These are phyloP conservation scores for Hypsopygia costalis DNA, from an alignment of 2,888 invertebrate genomes.

Conservation along the genomic window DNA sequence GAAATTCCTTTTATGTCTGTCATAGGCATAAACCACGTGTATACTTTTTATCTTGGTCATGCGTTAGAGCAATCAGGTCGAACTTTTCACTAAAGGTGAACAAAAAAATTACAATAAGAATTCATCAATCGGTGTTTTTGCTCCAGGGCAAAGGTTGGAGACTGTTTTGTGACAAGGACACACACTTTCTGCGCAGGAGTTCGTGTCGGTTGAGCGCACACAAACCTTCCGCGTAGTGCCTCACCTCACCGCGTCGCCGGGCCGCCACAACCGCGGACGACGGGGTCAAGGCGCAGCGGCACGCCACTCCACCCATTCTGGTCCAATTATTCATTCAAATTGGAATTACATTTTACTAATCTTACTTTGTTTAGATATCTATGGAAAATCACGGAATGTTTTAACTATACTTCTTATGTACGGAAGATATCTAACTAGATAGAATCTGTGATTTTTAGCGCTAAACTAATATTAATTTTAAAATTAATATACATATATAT, in stretches of 20 bases:
- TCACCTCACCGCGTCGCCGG: conserved; percentile 23
- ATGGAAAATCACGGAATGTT: too few species aligned
- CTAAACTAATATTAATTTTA: too few species aligned
- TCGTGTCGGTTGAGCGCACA: conserved; percentile 56
- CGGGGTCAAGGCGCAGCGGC: conserved; percentile 51
- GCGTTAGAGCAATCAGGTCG: not conserved
- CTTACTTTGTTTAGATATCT: too few species aligned
- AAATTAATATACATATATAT: too few species aligned
- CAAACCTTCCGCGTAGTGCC: conserved; percentile 67
- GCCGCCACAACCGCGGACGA: conserved; percentile 26
- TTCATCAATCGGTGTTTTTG: conserved; percentile 20
- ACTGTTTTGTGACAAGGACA: conserved; percentile 62
- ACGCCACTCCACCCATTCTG: conserved; percentile 28
- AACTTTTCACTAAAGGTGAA: not conserved
- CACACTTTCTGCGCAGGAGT: conserved; percentile 74
- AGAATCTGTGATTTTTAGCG: too few species aligned
- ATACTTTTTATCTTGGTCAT: not conserved
- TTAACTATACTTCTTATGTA: too few species aligned
- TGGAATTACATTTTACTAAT: conserved; percentile 14
- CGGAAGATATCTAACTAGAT: too few species aligned
- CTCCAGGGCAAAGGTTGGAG: conserved; percentile 57
- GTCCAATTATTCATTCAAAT: conserved; percentile 34
- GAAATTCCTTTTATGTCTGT: too few species aligned
- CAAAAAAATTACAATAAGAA: not conserved
- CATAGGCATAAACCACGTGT: too few species aligned